Percentiles rank a stretch among this genome's conserved stretches.
Conservation (phyloP, 1,140 invertebrate genomes). For the Melipona quadrifasciata region DNA sequence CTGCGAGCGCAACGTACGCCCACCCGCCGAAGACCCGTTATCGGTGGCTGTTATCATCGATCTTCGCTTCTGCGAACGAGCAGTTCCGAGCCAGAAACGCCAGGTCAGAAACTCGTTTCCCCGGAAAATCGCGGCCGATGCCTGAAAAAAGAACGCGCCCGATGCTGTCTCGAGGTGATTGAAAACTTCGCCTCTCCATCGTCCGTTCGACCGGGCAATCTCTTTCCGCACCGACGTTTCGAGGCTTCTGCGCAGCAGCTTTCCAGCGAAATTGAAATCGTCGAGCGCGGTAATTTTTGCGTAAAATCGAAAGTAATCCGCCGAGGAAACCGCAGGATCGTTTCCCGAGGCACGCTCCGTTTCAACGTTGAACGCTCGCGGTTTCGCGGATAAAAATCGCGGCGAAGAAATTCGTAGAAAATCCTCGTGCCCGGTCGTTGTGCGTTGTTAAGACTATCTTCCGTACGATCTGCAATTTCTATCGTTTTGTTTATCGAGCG, state of each 20-base stretch:
- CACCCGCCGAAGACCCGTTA: conserved; percentile 63
- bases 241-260: neutral
- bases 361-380: neutral
- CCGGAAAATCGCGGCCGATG: conserved; percentile 31
- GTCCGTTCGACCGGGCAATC: neutral
- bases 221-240: too few species aligned
- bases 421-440: neutral
- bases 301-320: neutral
- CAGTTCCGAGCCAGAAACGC: conserved; percentile 46
- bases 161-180: neutral
- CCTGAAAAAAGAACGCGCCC: neutral
- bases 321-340: neutral
- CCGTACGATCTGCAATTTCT: neutral
- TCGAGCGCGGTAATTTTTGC: neutral
- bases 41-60: conserved; percentile 59
- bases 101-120: conserved; percentile 51
- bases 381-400: neutral
- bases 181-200: neutral
- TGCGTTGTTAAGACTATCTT: neutral
- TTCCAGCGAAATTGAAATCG: neutral
- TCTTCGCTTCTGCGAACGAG: conserved; percentile 56
- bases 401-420: neutral
- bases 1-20: conserved; percentile 62
- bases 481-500: neutral
- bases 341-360: neutral